Conservation (phyloP, 2,888 invertebrate genomes). For the Venusia cambrica region DNA sequence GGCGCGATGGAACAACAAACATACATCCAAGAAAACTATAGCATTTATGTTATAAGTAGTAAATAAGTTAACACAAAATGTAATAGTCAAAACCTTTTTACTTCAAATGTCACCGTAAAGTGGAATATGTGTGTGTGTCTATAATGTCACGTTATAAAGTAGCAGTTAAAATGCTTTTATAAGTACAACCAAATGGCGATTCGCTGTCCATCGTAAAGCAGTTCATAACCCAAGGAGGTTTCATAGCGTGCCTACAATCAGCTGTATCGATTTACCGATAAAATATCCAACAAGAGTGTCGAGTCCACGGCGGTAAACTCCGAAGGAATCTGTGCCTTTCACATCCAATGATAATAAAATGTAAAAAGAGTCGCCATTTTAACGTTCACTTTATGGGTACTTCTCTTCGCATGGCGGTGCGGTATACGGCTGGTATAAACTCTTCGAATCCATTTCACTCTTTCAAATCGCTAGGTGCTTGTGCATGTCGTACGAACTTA, state of each 20-base stretch:
- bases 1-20: too few species aligned
- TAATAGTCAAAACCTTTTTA: too few species aligned
- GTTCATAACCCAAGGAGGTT: constrained; percentile 66
- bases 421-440: constrained; percentile 64
- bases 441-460: constrained; percentile 50
- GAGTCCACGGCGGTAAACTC: constrained; percentile 64
- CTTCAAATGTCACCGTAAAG: too few species aligned
- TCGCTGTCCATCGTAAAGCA: constrained; percentile 59
- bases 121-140: too few species aligned
- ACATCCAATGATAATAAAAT: constrained; percentile 81
- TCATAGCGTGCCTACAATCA: constrained; percentile 61
- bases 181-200: constrained; percentile 46
- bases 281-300: constrained; percentile 63
- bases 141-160: constrained; percentile 28
- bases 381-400: constrained; percentile 77
- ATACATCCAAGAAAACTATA: too few species aligned
- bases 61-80: too few species aligned
- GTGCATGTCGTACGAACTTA: constrained; percentile 1
- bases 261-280: constrained; percentile 74
- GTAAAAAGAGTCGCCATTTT: constrained; percentile 79
- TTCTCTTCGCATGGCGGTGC: constrained; percentile 68
- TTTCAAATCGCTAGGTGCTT: constrained; percentile 16
- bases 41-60: too few species aligned
- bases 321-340: constrained; percentile 76
- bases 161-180: constrained; percentile 30